phyloP scores from a whole-genome alignment of 2,797 vertebrate species.

The Pseudochirops corinnae region DNA sequence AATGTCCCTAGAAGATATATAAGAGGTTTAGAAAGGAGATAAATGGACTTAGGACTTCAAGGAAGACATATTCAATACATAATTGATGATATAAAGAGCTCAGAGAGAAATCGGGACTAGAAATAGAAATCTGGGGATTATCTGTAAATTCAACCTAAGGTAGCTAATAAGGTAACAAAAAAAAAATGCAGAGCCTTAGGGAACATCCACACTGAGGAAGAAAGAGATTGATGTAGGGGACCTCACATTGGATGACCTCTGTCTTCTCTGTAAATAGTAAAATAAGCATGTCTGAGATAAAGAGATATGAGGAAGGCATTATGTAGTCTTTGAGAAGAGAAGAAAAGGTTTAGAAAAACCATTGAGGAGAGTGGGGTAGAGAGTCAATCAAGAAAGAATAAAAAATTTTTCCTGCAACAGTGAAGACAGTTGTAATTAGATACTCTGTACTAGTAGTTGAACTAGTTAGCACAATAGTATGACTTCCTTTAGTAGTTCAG shows the following conservation, averaged over 20 bases:
- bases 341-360: not conserved
- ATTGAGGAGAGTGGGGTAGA: not conserved
- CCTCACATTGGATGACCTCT: not conserved
- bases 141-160: not conserved
- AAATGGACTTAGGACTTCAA: not conserved
- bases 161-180: not conserved
- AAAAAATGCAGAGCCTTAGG: not conserved
- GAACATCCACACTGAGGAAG: not conserved
- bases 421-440: not conserved
- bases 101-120: not conserved
- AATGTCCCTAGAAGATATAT: not conserved
- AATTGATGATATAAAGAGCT: not conserved
- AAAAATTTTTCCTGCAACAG: not conserved
- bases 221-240: not conserved
- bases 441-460: not conserved
- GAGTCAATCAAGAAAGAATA: not conserved
- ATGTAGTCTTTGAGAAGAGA: not conserved
- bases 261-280: not conserved
- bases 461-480: not conserved
- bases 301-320: not conserved
- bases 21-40: not conserved
- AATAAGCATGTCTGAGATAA: not conserved
- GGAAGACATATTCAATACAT: not conserved
- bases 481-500: not conserved
- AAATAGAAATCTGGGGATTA: not conserved